Evolutionary conservation across 2,113 vertebrate species (phyloP).

Genomic region (Felis chaus): DNA sequence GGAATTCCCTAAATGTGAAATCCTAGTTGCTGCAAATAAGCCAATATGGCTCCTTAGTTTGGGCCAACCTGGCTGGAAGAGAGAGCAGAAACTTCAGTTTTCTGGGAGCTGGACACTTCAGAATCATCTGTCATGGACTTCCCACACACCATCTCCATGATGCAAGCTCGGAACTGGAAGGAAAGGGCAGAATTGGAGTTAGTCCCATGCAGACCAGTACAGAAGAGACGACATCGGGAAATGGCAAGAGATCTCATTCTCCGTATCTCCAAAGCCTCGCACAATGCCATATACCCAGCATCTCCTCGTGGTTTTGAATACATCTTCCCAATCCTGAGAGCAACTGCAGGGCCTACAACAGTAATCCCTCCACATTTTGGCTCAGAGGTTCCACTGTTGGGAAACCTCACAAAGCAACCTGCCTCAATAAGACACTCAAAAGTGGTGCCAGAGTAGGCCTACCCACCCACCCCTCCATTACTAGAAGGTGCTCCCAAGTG

Average conservation of each 20-base stretch:
- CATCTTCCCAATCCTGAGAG: neutral
- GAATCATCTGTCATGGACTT: slow-evolving; percentile 85
- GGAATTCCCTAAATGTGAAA: slow-evolving; percentile 26
- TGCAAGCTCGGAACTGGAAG: slow-evolving; percentile 88
- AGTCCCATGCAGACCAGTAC: neutral
- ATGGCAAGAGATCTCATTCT: neutral
- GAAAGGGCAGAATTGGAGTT: neutral
- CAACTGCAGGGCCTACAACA: neutral
- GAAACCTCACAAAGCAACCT: neutral
- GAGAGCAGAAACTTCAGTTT: slow-evolving; percentile 86
- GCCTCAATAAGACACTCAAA: neutral
- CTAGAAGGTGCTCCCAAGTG: neutral
- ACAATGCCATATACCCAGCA: too few relatives aligned
- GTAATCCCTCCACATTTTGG: neutral
- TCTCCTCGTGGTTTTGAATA: neutral
- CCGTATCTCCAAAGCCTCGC: neutral
- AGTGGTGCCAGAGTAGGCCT: neutral
- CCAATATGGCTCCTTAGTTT: slow-evolving; percentile 60
- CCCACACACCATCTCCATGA: slow-evolving; percentile 89
- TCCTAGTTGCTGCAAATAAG: neutral
- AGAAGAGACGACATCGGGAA: neutral
- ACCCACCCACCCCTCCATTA: neutral
- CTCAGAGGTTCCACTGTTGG: neutral
- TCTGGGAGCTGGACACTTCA: slow-evolving; percentile 82
- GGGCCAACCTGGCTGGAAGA: slow-evolving; percentile 86